These are phyloP conservation scores for Neoseiulus cucumeris DNA, from an alignment of 1,140 invertebrate genomes.

Conservation along the genomic window DNA sequence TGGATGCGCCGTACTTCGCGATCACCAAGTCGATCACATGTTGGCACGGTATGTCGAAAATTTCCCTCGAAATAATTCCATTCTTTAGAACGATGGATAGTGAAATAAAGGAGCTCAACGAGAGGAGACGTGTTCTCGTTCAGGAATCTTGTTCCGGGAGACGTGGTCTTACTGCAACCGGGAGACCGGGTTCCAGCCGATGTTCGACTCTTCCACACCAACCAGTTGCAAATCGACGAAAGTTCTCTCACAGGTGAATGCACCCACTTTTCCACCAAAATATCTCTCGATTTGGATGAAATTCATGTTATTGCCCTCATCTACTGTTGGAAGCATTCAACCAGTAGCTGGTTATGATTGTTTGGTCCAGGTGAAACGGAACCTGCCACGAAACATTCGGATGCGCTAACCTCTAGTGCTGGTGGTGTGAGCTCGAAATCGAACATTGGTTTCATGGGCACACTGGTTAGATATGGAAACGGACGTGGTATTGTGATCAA, in stretches of 20 bases:
- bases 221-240: constrained; percentile 83
- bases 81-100: constrained; percentile 11
- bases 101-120: background rate
- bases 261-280: too few species aligned
- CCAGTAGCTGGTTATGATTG: too few species aligned
- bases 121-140: background rate
- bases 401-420: constrained; percentile 24
- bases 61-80: background rate
- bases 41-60: background rate
- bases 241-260: constrained; percentile 89
- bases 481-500: constrained; percentile 94
- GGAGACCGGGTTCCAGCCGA: constrained; percentile 94
- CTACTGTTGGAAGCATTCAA: too few species aligned
- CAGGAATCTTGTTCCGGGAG: constrained; percentile 88
- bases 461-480: constrained; percentile 82
- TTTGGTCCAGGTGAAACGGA: constrained; percentile 35
- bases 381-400: constrained; percentile 43
- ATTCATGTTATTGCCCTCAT: too few species aligned
- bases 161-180: constrained; percentile 74
- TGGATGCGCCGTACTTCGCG: constrained; percentile 24
- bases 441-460: constrained; percentile 97
- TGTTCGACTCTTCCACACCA: constrained; percentile 61
- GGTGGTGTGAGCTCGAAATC: constrained; percentile 40
- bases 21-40: constrained; percentile 14
- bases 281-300: too few species aligned